Evolutionary conservation across 2,113 vertebrate species (phyloP).

Genomic region (Sinocyclocheilus rhinocerous): DNA sequence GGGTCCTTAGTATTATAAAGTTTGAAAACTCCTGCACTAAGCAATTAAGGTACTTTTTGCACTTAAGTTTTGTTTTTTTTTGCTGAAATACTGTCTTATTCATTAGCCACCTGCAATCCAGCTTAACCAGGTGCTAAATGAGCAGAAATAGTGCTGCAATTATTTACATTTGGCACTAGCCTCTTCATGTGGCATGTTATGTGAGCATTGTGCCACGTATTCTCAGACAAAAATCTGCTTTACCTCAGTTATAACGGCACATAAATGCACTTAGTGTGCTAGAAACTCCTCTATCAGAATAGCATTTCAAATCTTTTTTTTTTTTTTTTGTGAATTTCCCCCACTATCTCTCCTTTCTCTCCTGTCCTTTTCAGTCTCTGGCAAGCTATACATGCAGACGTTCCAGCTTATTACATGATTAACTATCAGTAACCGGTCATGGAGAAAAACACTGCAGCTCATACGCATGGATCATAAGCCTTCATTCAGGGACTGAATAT

Average conservation of each 20-base stretch:
- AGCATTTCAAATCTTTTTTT: background rate
- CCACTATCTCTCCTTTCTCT: conserved; percentile 45
- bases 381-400: background rate
- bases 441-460: background rate
- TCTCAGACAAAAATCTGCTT: background rate
- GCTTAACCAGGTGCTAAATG: too few species aligned
- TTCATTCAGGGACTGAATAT: background rate
- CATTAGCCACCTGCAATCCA: too few species aligned
- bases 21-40: too few species aligned
- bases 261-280: background rate
- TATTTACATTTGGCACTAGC: too few species aligned
- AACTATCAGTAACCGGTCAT: conserved; percentile 1
- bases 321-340: background rate
- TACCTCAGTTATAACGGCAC: background rate
- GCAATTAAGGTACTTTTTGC: too few species aligned
- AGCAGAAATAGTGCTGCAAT: too few species aligned
- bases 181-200: background rate
- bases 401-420: conserved; percentile 24
- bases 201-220: background rate
- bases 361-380: conserved; percentile 10
- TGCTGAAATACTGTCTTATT: too few species aligned
- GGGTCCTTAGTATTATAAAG: too few species aligned
- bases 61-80: too few species aligned
- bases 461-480: conserved; percentile 1
- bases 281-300: background rate